Percentiles rank a stretch among this genome's conserved stretches.
Evolutionary conservation across 2,797 vertebrate species (phyloP).

Genomic region (Choloepus didactylus): DNA sequence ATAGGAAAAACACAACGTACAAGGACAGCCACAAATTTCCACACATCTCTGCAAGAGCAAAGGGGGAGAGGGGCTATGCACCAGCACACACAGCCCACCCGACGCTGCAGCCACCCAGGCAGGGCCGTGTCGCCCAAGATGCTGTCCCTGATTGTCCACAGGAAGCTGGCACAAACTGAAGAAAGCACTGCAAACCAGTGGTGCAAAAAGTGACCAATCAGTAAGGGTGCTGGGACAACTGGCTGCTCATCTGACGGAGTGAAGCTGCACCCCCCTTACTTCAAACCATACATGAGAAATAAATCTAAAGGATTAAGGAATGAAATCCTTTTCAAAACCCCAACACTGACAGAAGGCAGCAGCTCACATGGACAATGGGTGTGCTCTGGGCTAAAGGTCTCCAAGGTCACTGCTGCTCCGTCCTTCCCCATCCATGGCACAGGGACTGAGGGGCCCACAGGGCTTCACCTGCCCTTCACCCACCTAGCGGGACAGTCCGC

Average conservation of each 20-base stretch:
- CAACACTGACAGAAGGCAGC: not conserved
- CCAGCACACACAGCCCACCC: accelerated
- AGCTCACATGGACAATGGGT: accelerated
- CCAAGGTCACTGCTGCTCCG: too few relatives aligned
- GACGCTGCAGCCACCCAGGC: accelerated
- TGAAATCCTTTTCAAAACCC: not conserved
- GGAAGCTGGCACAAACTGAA: not conserved
- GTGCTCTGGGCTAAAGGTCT: accelerated
- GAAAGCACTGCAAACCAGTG: accelerated
- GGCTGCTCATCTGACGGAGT: not conserved
- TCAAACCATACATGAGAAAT: not conserved
- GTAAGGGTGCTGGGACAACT: not conserved
- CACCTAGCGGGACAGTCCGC: too few relatives aligned
- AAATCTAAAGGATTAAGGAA: not conserved
- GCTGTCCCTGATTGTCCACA: too few relatives aligned
- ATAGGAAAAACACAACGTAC: accelerated
- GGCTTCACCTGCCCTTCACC: too few relatives aligned
- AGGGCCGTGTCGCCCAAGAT: too few relatives aligned
- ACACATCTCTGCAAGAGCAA: not conserved
- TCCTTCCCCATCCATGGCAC: not conserved
- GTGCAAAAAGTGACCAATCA: too few relatives aligned
- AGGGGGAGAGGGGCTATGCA: accelerated
- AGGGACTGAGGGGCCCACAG: too few relatives aligned
- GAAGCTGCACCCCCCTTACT: not conserved
- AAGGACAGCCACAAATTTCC: not conserved